Base-by-base conservation (phyloP, 2,888 invertebrate genomes). In the Aspidapion aeneum region DNA sequence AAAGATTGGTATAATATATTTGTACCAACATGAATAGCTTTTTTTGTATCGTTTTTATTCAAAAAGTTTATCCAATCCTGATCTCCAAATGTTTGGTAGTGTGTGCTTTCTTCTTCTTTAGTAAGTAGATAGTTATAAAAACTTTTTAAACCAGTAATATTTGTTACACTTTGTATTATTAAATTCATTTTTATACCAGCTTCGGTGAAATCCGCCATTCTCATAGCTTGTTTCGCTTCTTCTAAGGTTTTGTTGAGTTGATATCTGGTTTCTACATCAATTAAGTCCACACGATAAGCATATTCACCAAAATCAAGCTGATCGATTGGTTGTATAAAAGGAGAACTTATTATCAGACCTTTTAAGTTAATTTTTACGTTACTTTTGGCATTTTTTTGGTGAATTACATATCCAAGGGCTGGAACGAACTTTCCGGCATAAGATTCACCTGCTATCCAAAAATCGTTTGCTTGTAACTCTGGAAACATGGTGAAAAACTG, bases 371-470 rank as follows among this genome's bases (percentile, higher is more conserved):
- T 90, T 1, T 70, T 76, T 3, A 83, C 79, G 9, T 81, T 77
- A 0, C 88, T 86, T 1, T 70, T 76, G 5, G 82, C 80, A 72
- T 86, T 85, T 67, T 87, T 87, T 69, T 85, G 84, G 71, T 90
- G 87, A 62, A 93, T 91, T 0, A 89, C 86, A 74, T 90, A 87
- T 0, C 87, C 86, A 56, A 92, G 78, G 0, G 94, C 91, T 1
- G 96, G 96, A 0, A 88, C 85, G 74, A 87, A 87, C 76, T 88
- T 88, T 0, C 94, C 93, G 57, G 87, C 93, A 75, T 95, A 95
- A 0, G 94, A 94, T 81, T 96, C 96, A 0, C 96, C 96, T 0
- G 93, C 89, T 0, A 94, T 86, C 80, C 87, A 97, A 78, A 97
- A 95, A 58, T 90, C 89, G 72, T 89, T 90, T 0, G 81, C 74